Base-by-base conservation (phyloP, 2,113 vertebrate species). In the Petromus typicus region DNA sequence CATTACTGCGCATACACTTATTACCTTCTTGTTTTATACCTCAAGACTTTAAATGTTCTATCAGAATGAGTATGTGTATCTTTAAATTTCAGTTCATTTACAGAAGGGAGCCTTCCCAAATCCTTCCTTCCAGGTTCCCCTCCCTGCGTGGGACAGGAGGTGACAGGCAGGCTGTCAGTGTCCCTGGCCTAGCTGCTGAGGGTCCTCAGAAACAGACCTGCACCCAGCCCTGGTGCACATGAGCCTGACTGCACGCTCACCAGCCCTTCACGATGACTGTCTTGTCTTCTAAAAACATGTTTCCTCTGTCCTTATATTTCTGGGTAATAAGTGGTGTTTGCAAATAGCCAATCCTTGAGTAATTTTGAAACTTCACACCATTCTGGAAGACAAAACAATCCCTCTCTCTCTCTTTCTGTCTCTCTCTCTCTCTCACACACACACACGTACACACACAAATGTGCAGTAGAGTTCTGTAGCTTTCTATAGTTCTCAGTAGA, bases 61-160 rank as follows among this genome's bases (percentile, higher is more conserved):
- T 63, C 32, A 37, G 16, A 83, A 92, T 85, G 18, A 75, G 10
- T 67, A 45, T 14, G 18, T 73, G 1, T 23, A 87, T 86, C 67
- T 5, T 22, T 66, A 94, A 69, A 80, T 51, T 34, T 95, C 81
- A 57, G 9, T 94, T 88, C 54, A 90, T 92, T 95, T 5, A 9
- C 48, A 94, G 40, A 95, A 95, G 93, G 96, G 66, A 81, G 93
- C 92, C 94, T n/a, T 89, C 61, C 83, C 56, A 63, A 97, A 90
- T 86, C 0, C 90, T 86, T 96, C n/a, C 43, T 37, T 56, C 76
- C 71, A 95, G 79, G 37, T 96, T 97, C n/a, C 79, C 81, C 80
- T 84, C 37, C 27, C 54, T 90, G 1, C 45, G 22, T 57, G 45
- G 64, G 22, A 34, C 76, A 95, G 78, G 48, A 6, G 32, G 40